These are phyloP conservation scores for Indicator maculatus DNA, from an alignment of 2,113 vertebrate species.

Conservation along the genomic window DNA sequence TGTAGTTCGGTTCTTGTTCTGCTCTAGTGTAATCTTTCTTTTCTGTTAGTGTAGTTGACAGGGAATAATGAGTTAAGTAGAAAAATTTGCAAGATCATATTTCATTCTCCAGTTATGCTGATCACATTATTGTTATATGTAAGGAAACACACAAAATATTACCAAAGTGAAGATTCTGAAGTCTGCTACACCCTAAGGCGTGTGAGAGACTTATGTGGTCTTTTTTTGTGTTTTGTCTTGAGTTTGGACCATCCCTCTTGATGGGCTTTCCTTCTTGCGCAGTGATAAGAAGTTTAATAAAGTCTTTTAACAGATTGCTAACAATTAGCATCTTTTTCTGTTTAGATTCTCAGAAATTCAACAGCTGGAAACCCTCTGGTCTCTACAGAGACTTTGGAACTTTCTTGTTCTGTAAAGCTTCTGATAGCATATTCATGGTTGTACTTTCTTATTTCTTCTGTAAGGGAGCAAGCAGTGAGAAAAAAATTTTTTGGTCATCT, in stretches of 20 bases:
- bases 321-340: neutral
- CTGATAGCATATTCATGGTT: neutral
- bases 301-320: neutral
- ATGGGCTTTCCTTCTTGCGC: neutral
- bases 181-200: neutral
- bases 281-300: neutral
- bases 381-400: neutral
- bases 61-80: neutral
- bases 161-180: neutral
- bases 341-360: neutral
- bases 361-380: neutral
- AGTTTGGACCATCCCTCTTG: neutral
- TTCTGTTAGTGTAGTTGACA: neutral
- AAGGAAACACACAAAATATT: neutral
- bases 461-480: neutral
- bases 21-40: neutral
- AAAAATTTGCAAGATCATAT: neutral
- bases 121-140: neutral
- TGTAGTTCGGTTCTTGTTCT: neutral
- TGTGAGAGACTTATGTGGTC: neutral
- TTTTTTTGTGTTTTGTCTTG: neutral
- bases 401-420: neutral
- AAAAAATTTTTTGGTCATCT: neutral
- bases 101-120: neutral
- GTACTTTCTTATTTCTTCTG: neutral